phyloP scores from a whole-genome alignment of 2,797 vertebrate genomes.

The Tapirus indicus region DNA sequence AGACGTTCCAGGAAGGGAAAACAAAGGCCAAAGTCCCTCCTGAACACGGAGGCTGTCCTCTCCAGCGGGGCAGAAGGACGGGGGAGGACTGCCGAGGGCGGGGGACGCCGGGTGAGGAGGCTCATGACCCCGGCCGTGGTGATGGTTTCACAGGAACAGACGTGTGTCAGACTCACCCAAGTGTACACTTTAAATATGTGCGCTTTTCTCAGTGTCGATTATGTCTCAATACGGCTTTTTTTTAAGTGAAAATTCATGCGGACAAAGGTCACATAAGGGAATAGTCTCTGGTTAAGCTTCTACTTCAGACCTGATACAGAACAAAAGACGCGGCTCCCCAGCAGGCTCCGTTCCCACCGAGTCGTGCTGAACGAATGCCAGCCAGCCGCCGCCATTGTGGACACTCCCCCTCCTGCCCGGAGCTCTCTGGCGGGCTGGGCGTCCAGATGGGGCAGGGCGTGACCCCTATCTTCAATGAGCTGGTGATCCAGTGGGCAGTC shows the following conservation, averaged over 20 bases:
- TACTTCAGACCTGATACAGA: accelerated
- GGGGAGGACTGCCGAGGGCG: not conserved
- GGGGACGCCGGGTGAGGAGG: accelerated
- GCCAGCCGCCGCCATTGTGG: too few relatives aligned
- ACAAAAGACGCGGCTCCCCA: accelerated
- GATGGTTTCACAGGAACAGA: accelerated
- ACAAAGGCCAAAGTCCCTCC: not conserved
- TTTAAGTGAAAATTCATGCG: not conserved
- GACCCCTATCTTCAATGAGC: not conserved
- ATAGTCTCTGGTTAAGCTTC: not conserved
- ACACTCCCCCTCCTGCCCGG: too few relatives aligned
- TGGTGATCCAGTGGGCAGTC: not conserved
- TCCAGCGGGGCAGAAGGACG: not conserved
- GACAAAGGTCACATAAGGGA: not conserved
- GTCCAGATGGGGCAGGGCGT: not conserved
- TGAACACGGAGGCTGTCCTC: not conserved
- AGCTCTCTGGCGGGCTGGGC: not conserved
- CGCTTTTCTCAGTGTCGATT: too few relatives aligned
- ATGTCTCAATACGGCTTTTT: too few relatives aligned
- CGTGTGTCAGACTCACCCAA: accelerated
- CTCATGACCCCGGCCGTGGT: accelerated
- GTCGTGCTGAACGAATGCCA: too few relatives aligned
- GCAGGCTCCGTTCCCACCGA: not conserved
- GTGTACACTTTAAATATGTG: accelerated
- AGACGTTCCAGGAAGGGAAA: not conserved